These are phyloP conservation scores for Neolamprologus tretocephalus DNA, from an alignment of 2,113 vertebrate genomes.

Conservation along the genomic window DNA sequence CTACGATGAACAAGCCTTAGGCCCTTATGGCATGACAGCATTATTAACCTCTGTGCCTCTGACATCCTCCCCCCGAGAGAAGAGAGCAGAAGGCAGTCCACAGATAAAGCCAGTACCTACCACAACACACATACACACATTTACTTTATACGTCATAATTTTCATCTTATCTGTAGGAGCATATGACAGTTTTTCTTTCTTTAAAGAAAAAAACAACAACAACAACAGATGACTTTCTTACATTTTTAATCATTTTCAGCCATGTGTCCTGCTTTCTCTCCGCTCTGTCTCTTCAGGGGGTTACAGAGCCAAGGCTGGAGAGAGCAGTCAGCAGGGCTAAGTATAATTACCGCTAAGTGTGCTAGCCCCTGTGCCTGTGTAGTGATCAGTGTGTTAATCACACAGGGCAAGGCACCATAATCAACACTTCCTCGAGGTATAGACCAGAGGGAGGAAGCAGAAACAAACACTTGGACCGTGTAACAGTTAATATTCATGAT, in stretches of 20 bases:
- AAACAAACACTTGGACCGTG: background rate
- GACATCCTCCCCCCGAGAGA: background rate
- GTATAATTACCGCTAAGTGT: slow-evolving; percentile 49
- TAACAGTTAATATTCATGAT: slow-evolving; percentile 39
- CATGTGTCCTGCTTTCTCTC: background rate
- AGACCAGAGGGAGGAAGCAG: background rate
- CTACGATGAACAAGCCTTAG: slow-evolving; percentile 18
- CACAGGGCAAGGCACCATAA: slow-evolving; percentile 4
- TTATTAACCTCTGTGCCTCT: slow-evolving; percentile 48
- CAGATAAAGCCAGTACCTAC: background rate
- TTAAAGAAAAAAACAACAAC: background rate
- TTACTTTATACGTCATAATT: background rate
- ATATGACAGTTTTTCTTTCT: background rate
- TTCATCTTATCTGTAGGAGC: background rate
- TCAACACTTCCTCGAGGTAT: slow-evolving; percentile 18
- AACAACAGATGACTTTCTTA: background rate
- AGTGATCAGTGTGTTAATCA: slow-evolving; percentile 51
- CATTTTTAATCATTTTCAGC: background rate
- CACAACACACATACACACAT: background rate
- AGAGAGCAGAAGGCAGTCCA: slow-evolving; percentile 13
- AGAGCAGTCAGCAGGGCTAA: slow-evolving; percentile 12
- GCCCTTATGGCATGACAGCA: slow-evolving; percentile 31
- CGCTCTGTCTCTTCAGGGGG: background rate
- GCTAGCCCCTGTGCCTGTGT: slow-evolving; percentile 9
- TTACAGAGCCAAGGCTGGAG: background rate